Percentiles rank a stretch among this genome's conserved stretches.
phyloP scores from a whole-genome alignment of 2,113 vertebrate genomes.

The Ovis canadensis region DNA sequence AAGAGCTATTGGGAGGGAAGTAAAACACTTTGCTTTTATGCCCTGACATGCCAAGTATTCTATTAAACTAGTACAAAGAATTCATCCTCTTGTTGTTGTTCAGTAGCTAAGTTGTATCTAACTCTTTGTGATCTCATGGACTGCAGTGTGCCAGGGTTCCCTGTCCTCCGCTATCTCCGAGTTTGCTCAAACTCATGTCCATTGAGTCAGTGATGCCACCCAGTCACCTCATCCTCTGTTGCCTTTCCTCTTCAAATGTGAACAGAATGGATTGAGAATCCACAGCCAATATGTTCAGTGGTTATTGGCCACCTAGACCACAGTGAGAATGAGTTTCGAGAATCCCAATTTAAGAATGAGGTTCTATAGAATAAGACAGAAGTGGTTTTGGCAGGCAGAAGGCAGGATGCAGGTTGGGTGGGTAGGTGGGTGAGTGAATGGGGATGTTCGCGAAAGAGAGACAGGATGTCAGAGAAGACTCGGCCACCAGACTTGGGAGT shows the following conservation, averaged over 20 bases:
- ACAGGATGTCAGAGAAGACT: background rate
- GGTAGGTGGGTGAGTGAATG: fast-evolving
- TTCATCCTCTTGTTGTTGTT: background rate
- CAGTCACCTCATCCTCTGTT: background rate
- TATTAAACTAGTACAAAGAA: background rate
- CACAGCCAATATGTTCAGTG: fast-evolving
- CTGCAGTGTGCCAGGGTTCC: background rate
- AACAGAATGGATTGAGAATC: too few species aligned
- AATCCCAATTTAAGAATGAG: background rate
- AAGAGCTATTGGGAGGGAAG: background rate
- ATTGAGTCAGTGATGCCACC: background rate
- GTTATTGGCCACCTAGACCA: background rate
- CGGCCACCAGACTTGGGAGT: fast-evolving
- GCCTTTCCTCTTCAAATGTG: background rate
- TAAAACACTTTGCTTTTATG: background rate
- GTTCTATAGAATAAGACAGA: fast-evolving
- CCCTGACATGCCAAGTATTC: too few species aligned
- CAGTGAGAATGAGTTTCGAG: background rate
- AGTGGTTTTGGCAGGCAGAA: fast-evolving
- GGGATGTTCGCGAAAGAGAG: background rate
- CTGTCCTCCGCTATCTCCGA: background rate
- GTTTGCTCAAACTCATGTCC: background rate
- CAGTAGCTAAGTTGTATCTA: background rate
- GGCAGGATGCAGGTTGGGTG: background rate
- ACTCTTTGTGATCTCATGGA: background rate